These are phyloP conservation scores for Muscina levida DNA, from an alignment of 2,888 invertebrate genomes.

Conservation along the genomic window DNA sequence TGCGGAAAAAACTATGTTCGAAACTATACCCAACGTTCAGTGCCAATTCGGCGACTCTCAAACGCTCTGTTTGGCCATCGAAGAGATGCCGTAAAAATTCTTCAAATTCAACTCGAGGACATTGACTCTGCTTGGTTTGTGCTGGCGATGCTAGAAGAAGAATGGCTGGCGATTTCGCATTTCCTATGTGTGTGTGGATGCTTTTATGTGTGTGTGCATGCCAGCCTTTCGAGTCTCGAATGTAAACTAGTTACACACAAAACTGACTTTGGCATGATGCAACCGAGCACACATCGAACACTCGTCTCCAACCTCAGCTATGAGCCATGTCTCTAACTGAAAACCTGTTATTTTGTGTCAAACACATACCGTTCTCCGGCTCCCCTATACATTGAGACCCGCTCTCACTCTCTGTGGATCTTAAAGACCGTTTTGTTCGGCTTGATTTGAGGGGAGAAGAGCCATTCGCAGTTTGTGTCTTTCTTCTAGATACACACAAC, in stretches of 20 bases:
- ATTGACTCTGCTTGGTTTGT: constrained; percentile 55
- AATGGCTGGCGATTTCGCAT: constrained; percentile 7
- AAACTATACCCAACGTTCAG: no score
- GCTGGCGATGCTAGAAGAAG: constrained; percentile 41
- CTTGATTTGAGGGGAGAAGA: constrained; percentile 52
- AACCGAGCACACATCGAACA: constrained; percentile 44
- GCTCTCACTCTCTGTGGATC: constrained; percentile 6
- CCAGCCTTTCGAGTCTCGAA: constrained; percentile 61
- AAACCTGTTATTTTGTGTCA: constrained; percentile 53
- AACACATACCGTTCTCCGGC: constrained; percentile 31
- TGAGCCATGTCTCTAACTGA: constrained; percentile 47
- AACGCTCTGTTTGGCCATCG: neutral
- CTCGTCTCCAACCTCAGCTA: constrained; percentile 53
- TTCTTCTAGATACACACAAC: constrained; percentile 39
- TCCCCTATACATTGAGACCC: neutral
- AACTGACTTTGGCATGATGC: constrained; percentile 55
- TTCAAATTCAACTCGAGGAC: constrained; percentile 61
- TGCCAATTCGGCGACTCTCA: no score
- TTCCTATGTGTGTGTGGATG: neutral
- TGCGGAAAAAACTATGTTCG: no score
- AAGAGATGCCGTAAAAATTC: constrained; percentile 54
- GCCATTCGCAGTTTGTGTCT: neutral
- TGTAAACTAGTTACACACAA: constrained; percentile 57
- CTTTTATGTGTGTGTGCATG: neutral
- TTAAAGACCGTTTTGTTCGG: constrained; percentile 34